Percentiles rank a stretch among this genome's conserved stretches.
These are phyloP conservation scores for Adrianichthys oophorus DNA, from an alignment of 2,797 vertebrate genomes.

Conservation along the genomic window DNA sequence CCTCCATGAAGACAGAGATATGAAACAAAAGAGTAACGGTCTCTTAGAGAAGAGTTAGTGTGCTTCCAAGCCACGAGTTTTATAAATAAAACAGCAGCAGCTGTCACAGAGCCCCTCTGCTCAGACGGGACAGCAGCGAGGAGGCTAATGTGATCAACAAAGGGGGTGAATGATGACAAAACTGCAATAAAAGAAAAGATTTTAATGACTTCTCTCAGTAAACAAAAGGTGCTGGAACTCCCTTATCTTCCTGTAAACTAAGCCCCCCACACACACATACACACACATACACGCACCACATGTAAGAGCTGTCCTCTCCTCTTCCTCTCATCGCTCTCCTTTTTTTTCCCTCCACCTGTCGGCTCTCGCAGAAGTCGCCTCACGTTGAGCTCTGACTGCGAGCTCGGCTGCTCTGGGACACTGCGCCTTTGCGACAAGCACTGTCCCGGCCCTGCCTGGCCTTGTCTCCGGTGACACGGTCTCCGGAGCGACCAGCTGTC, in stretches of 20 bases:
- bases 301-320: conserved; percentile 29
- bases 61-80: conserved; percentile 52
- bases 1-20: conserved; percentile 19
- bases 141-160: conserved; percentile 25
- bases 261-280: conserved; percentile 39
- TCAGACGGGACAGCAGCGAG: conserved; percentile 37
- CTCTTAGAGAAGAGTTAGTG: conserved; percentile 46
- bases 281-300: conserved; percentile 44
- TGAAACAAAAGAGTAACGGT: conserved; percentile 54
- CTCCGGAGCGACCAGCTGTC: conserved; percentile 38
- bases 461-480: conserved; percentile 47
- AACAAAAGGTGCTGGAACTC: conserved; percentile 33
- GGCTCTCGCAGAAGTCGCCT: conserved; percentile 59
- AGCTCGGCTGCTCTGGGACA: conserved; percentile 39
- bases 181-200: conserved; percentile 38
- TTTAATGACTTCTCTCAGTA: conserved; percentile 50
- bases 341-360: conserved; percentile 36
- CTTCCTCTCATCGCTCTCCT: background rate
- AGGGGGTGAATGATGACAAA: conserved; percentile 28
- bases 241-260: conserved; percentile 1
- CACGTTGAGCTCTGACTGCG: conserved; percentile 64
- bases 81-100: conserved; percentile 69
- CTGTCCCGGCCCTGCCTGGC: conserved; percentile 53
- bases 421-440: conserved; percentile 64
- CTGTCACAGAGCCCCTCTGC: conserved; percentile 38